phyloP scores from a whole-genome alignment of 1,140 invertebrate genomes.

The Eurosta solidaginis region DNA sequence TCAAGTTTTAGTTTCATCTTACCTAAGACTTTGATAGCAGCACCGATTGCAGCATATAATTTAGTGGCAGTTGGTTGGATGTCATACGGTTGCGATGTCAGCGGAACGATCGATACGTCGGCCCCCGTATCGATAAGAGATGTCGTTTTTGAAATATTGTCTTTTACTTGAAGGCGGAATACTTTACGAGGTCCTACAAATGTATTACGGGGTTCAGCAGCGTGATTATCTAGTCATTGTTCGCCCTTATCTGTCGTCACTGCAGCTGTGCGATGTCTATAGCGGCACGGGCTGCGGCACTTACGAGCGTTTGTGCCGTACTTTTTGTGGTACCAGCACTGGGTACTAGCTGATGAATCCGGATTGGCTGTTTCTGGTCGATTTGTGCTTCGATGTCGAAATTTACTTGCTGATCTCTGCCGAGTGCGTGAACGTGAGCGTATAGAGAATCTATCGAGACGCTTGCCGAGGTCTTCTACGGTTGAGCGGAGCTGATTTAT shows the following conservation, averaged over 20 bases:
- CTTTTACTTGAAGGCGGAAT: neutral
- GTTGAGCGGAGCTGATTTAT: neutral
- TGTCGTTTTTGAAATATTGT: neutral
- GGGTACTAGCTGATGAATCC: neutral
- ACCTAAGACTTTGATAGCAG: neutral
- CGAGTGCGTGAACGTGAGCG: neutral
- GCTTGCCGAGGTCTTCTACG: neutral
- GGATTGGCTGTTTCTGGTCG: neutral
- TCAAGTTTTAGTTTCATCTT: neutral
- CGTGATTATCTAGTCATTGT: neutral
- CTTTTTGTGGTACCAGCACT: slow-evolving; percentile 28
- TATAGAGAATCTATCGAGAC: neutral
- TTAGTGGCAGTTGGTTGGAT: neutral
- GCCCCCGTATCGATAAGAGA: slow-evolving; percentile 13
- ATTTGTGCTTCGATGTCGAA: neutral
- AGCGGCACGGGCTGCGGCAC: slow-evolving; percentile 1
- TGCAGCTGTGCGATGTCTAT: neutral
- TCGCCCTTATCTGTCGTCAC: neutral
- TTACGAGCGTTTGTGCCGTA: neutral
- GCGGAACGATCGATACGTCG: too few species aligned
- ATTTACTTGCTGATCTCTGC: neutral
- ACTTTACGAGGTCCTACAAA: neutral
- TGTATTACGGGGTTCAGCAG: neutral
- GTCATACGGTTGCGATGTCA: too few species aligned
- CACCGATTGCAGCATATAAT: neutral